Conservation (phyloP, 2,888 invertebrate species). For the Drosophila birchii region DNA sequence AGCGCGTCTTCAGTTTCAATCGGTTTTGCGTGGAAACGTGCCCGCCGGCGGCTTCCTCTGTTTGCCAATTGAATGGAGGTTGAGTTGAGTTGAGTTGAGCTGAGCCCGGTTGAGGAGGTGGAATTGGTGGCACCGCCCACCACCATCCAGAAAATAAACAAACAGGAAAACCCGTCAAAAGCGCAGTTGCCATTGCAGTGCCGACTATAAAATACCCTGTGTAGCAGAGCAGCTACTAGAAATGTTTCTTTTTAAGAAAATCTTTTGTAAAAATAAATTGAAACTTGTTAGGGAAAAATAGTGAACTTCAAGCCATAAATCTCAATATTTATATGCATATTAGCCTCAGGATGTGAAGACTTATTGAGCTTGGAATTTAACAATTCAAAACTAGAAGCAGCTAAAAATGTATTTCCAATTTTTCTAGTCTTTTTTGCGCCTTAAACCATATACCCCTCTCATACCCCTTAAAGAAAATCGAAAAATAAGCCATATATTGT, state of each 20-base stretch:
- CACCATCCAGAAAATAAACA: conserved; percentile 19
- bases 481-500: not conserved
- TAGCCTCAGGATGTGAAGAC: not conserved
- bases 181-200: not conserved
- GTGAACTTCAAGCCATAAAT: not conserved
- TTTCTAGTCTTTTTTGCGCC: not conserved
- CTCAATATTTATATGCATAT: not conserved
- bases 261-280: not conserved
- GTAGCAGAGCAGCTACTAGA: not conserved
- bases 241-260: too few species aligned
- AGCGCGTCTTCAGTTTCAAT: conserved; percentile 68
- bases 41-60: conserved; percentile 56
- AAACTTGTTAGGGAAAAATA: not conserved
- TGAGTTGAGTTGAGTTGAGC: conserved; percentile 9
- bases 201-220: conserved; percentile 2
- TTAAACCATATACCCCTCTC: not conserved
- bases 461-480: not conserved
- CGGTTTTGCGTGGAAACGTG: conserved; percentile 52
- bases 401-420: not conserved
- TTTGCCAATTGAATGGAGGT: conserved; percentile 65
- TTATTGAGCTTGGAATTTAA: not conserved
- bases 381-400: not conserved
- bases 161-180: conserved; percentile 19
- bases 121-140: conserved; percentile 51
- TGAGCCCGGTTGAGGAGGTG: conserved; percentile 7